Evolutionary conservation across 1,140 invertebrate species (phyloP).

Genomic region (Hylyphantes graminicola): DNA sequence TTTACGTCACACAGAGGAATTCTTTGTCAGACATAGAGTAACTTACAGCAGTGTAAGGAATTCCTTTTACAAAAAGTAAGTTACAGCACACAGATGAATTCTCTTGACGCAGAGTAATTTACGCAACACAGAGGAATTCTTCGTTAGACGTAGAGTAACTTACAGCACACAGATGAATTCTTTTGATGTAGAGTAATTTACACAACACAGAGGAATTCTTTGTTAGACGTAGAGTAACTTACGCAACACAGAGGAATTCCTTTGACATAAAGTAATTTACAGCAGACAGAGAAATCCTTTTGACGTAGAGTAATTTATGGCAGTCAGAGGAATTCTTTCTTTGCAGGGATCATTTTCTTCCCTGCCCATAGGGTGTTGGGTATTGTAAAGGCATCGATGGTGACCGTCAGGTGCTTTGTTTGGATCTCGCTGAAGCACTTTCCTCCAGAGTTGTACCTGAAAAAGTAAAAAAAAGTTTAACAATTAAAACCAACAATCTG

Average conservation of each 20-base stretch:
- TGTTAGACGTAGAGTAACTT: too few relatives aligned
- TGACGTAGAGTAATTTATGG: too few relatives aligned
- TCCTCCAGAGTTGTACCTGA: conserved; percentile 98
- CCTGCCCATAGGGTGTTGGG: conserved; percentile 97
- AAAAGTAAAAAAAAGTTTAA: conserved; percentile 64
- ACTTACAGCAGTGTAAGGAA: too few relatives aligned
- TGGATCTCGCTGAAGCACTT: conserved; percentile 98
- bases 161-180: too few relatives aligned
- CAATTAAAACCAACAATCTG: background rate
- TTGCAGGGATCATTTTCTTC: conserved; percentile 74
- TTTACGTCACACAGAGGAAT: conserved; percentile 28
- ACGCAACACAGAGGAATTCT: too few relatives aligned
- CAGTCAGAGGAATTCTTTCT: conserved; percentile 55
- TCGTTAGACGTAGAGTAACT: too few relatives aligned
- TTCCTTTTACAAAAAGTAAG: too few relatives aligned
- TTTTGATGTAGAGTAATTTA: too few relatives aligned
- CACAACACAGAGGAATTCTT: too few relatives aligned
- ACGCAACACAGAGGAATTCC: background rate
- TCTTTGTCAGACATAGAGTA: conserved; percentile 27
- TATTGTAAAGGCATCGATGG: conserved; percentile 99
- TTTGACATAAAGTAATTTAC: background rate
- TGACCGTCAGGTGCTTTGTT: conserved; percentile 98
- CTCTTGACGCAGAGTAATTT: too few relatives aligned
- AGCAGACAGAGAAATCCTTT: too few relatives aligned
- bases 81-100: too few relatives aligned